Base-by-base conservation (phyloP, 2,888 invertebrate genomes). In the Parnassius mnemosyne region DNA sequence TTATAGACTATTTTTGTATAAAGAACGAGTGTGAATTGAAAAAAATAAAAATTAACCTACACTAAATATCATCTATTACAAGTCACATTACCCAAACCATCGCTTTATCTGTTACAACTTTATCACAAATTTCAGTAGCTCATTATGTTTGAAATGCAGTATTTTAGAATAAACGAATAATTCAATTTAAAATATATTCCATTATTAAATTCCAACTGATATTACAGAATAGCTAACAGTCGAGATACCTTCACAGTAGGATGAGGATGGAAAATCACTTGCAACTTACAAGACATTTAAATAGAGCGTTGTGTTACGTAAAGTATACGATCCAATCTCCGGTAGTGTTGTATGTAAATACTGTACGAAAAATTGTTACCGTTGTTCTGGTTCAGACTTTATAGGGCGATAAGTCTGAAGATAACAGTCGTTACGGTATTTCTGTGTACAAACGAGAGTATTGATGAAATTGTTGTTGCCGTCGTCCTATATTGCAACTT, bases 341-440 rank as follows among this genome's bases (percentile, higher is more conserved):
- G 47, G 43, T 34, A 13, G 7, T n/a, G 51, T 46, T 46, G 55
- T 54, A 60, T 60, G 60, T 50, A 60, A 55, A 60, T 60, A n/a
- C 46, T 46, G 43, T 10, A 54, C 13, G 34, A 59, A 49, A 50
- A 60, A 55, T 60, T 55, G 49, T 49, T 43, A 50, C 44, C 16
- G 49, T 60, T 60, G 60, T 71, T 71, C 66, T 67, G 69, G 63
- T 65, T 49, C 56, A 55, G 65, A 59, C 59, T 64, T 58, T 67
- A 64, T 61, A 53, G 57, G 61, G 65, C 65, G 69, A 70, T 76
- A 63, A 53, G 59, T 67, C 60, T 42, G 61, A 61, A 65, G 74
- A 77, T 73, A 75, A 66, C 65, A 53, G 10, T 49, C 50, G 66
- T 64, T 74, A 69, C 70, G 64, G 65, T 61, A 68, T 70, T 61